Base-by-base conservation (phyloP, 2,888 invertebrate genomes). In the Idaea straminata region DNA sequence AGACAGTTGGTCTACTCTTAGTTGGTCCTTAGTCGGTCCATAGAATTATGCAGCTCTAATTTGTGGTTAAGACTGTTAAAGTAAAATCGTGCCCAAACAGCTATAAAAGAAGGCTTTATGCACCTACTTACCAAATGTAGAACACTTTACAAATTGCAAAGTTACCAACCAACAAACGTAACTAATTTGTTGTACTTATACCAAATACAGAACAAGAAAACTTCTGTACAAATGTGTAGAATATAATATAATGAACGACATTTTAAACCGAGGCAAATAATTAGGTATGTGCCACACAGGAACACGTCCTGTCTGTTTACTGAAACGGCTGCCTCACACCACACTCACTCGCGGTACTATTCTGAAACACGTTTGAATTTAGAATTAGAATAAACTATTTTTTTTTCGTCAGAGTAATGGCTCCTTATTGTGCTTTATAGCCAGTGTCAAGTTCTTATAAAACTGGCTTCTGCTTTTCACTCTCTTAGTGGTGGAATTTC, bases 251-350 rank as follows among this genome's bases (percentile, higher is more conserved):
- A 87, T 83, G 82, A 82, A 72, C 71, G 75, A 77, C 79, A 78
- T 74, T 85, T 84, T 86, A 86, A 84, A 83, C 73, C 70, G 74
- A 83, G 82, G 79, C 85, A 88, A 88, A 88, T 88, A 86, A 88
- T 88, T 86, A 87, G 76, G 77, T 76, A 73, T 76, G 74, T 77
- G 74, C 70, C 71, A 66, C 66, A 68, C 67, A 64, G 64, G 66
- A 68, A 68, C 66, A 68, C 70, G 70, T 72, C 70, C 69, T 68
- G 73, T 76, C 80, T 82, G 78, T 82, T 82, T 81, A 82, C 82
- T 74, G 74, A 77, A 72, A 72, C 74, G 68, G 63, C 65, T 59
- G 25, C 34, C 15, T 25, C 59, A 59, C 59, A 15, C 59, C 34
- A 47, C 64, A 25, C 25, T 25, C 59, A 63, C 59, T 66, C 61